A percentile compares a stretch with the other conserved stretches of the same genome.
Evolutionary conservation across 1,140 invertebrate genomes (phyloP).

Genomic region (Batillaria attramentaria): DNA sequence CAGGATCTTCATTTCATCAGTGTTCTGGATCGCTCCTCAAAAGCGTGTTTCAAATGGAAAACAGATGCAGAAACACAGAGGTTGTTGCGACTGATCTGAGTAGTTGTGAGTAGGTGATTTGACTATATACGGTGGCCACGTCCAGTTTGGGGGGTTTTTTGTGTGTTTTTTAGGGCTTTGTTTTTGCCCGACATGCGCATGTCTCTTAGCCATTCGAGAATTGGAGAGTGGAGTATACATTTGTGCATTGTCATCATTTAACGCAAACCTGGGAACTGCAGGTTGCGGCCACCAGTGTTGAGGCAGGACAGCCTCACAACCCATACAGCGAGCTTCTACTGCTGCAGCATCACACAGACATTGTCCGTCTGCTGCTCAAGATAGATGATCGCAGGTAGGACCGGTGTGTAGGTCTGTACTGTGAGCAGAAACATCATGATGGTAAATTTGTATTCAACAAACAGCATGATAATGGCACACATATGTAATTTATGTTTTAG

Average conservation of each 20-base stretch:
- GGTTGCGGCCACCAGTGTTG: conserved; percentile 21
- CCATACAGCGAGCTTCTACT: conserved; percentile 59
- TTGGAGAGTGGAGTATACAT: neutral
- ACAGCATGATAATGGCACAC: neutral
- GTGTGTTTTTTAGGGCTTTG: too few relatives aligned
- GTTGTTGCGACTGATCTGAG: neutral
- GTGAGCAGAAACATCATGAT: too few relatives aligned
- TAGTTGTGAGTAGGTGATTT: neutral
- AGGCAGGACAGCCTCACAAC: conserved; percentile 56
- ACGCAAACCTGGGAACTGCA: neutral
- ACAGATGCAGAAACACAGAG: too few relatives aligned
- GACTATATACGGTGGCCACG: neutral
- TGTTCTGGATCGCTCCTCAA: too few relatives aligned
- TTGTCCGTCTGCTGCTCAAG: conserved; percentile 53
- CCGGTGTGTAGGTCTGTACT: neutral
- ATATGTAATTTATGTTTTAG: neutral
- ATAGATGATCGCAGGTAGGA: conserved; percentile 57
- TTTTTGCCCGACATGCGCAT: too few relatives aligned
- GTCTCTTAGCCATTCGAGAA: neutral
- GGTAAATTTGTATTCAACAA: neutral
- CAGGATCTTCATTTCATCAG: too few relatives aligned
- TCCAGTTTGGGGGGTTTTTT: neutral
- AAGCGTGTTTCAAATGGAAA: too few relatives aligned
- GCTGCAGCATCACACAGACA: conserved; percentile 61
- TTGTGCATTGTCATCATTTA: neutral